Evolutionary conservation across 2,888 invertebrate species (phyloP).

Genomic region (Cristatella mucedo): DNA sequence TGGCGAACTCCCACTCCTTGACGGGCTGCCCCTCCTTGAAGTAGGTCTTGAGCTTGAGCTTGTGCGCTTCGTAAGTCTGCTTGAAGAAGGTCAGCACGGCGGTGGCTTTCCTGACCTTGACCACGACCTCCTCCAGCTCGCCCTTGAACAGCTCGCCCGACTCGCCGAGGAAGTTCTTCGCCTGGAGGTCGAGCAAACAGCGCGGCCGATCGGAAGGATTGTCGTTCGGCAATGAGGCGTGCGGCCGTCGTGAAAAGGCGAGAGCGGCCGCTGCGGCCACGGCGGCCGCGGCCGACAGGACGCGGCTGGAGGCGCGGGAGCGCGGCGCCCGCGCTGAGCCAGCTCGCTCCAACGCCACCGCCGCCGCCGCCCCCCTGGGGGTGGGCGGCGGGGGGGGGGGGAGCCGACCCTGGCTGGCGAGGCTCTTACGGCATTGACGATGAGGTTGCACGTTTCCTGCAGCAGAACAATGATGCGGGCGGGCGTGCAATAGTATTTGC

Average conservation of each 20-base stretch:
- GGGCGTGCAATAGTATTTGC: slow-evolving; percentile 68
- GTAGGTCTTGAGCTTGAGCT: slow-evolving; percentile 31
- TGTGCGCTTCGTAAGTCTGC: slow-evolving; percentile 32
- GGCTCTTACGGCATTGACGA: slow-evolving; percentile 61
- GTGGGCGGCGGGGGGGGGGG: no score
- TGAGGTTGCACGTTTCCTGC: slow-evolving; percentile 72
- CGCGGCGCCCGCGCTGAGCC: no score
- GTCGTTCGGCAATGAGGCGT: no score
- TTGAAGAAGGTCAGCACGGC: slow-evolving; percentile 28
- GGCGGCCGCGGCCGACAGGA: no score
- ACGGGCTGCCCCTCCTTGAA: slow-evolving; percentile 29
- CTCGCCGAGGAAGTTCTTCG: slow-evolving; percentile 52
- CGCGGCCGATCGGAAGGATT: no score
- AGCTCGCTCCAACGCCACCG: no score
- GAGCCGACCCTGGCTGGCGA: no score
- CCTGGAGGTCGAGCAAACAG: no score
- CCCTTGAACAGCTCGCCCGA: slow-evolving; percentile 82
- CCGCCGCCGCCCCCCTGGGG: no score
- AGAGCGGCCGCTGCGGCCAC: no score
- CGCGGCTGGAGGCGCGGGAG: no score
- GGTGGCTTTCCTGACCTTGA: slow-evolving; percentile 47
- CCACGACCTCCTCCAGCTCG: slow-evolving; percentile 79
- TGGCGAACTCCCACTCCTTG: slow-evolving; percentile 37
- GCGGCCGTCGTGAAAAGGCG: no score
- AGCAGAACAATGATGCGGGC: slow-evolving; percentile 71